These are phyloP conservation scores for Caprella mutica DNA, from an alignment of 2,888 invertebrate genomes.

Conservation along the genomic window DNA sequence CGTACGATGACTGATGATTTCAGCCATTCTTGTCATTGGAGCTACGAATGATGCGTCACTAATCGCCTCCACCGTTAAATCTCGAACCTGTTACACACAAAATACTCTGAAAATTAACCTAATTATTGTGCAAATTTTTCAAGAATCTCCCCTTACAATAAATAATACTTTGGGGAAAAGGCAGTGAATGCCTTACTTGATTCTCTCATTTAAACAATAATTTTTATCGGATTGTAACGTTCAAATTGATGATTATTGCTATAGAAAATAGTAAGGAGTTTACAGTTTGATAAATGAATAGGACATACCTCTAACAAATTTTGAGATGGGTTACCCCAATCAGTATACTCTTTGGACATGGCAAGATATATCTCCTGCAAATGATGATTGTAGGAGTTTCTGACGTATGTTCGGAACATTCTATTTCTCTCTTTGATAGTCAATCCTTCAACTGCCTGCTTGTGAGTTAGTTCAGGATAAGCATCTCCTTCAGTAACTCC, in stretches of 20 bases:
- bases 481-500: conserved; percentile 48
- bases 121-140: too few species aligned
- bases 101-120: too few species aligned
- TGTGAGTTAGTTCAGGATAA: conserved; percentile 20
- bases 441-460: conserved; percentile 23
- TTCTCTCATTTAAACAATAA: too few species aligned
- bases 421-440: conserved; percentile 51
- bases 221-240: too few species aligned
- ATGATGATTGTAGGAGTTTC: conserved; percentile 90
- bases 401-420: conserved; percentile 78
- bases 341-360: conserved; percentile 93
- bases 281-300: too few species aligned
- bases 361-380: conserved; percentile 92
- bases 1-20: conserved; percentile 67
- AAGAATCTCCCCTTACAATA: too few species aligned
- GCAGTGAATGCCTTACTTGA: too few species aligned
- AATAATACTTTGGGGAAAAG: too few species aligned
- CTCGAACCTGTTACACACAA: conserved; percentile 61
- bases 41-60: conserved; percentile 86
- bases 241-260: too few species aligned
- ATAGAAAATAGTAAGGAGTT: too few species aligned
- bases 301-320: conserved; percentile 49
- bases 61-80: conserved; percentile 82
- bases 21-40: conserved; percentile 75
- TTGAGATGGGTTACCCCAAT: conserved; percentile 86